Base-by-base conservation (phyloP, 2,113 vertebrate species). In the Plectropomus leopardus region DNA sequence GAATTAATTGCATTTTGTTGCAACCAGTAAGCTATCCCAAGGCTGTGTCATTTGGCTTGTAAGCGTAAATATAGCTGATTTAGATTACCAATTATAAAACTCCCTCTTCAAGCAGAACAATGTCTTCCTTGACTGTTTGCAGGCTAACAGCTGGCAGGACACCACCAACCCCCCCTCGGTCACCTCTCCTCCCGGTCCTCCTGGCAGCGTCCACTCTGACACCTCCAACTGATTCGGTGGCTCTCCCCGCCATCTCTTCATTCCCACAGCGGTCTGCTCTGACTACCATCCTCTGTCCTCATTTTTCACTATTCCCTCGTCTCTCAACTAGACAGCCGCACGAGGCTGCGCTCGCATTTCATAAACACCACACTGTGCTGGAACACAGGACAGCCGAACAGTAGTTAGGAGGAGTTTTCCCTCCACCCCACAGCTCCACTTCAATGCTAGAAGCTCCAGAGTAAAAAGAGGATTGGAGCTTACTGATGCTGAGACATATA, bases 61-160 rank as follows among this genome's bases (percentile, higher is more conserved):
- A 44, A 83, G 65, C 59, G 63, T 7, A 72, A 72, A 76, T 67
- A 42, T 14, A 57, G 80, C 76, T 51, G 66, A 67, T 67, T 76
- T 34, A 42, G 30, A 44, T 36, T 7, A 7, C 40, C 61, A 24
- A 53, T 69, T 32, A n/a, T 59, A 48, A 73, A 80, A 53, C 60
- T 42, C 48, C 54, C 14, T 67, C 8, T 76, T 84, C 36, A 63
- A 59, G 21, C 47, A 61, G 21, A 47, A 50, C 21, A 15, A 47
- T 76, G 34, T 82, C 11, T 23, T 48, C 23, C 26, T 17, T 72
- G 5, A 77, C 34, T 74, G 19, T 85, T 26, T 81, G 15, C 88
- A 98, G 96, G 94, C 95, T 91, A 96, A 95, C 93, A 94, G 96
- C 96, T 96, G 96, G 95, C 96, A 95, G 93, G 96, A 96, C 79